phyloP scores from a whole-genome alignment of 2,797 vertebrate genomes.

The Triplophysa yarkandensis region DNA sequence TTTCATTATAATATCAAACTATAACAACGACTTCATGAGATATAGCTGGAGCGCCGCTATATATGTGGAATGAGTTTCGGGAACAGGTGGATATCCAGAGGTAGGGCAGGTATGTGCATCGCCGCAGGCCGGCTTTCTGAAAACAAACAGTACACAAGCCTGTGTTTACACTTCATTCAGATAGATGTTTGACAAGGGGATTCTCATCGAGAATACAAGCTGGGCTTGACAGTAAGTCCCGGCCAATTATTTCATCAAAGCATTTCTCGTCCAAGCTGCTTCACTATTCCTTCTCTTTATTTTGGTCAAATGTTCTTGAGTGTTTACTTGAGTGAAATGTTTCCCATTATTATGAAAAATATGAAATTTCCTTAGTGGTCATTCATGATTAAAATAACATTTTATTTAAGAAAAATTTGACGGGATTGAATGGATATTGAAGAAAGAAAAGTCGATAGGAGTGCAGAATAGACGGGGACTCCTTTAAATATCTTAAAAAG shows the following conservation, averaged over 20 bases:
- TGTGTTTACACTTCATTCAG: background rate
- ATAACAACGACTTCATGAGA: background rate
- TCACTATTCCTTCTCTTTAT: background rate
- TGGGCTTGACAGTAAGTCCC: conserved; percentile 7
- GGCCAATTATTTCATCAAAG: background rate
- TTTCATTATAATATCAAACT: background rate
- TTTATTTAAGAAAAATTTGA: too few relatives aligned
- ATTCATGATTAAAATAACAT: too few relatives aligned
- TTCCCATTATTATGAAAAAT: too few relatives aligned
- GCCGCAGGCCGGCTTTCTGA: conserved; percentile 24
- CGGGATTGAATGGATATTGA: too few relatives aligned
- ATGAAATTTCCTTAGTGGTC: too few relatives aligned
- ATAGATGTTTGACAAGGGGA: conserved; percentile 1
- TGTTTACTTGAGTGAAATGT: too few relatives aligned
- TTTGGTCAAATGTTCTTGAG: too few relatives aligned
- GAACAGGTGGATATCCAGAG: conserved; percentile 24
- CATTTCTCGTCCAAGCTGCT: background rate
- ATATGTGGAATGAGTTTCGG: background rate
- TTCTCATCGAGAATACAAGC: conserved; percentile 31
- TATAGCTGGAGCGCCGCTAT: too few relatives aligned
- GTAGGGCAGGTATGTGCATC: conserved; percentile 41
- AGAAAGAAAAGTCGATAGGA: too few relatives aligned
- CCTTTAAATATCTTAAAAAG: too few relatives aligned
- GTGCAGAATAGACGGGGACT: too few relatives aligned
- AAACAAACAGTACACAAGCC: conserved; percentile 24